Conservation (phyloP, 2,888 invertebrate species). For the Teleogryllus oceanicus region DNA sequence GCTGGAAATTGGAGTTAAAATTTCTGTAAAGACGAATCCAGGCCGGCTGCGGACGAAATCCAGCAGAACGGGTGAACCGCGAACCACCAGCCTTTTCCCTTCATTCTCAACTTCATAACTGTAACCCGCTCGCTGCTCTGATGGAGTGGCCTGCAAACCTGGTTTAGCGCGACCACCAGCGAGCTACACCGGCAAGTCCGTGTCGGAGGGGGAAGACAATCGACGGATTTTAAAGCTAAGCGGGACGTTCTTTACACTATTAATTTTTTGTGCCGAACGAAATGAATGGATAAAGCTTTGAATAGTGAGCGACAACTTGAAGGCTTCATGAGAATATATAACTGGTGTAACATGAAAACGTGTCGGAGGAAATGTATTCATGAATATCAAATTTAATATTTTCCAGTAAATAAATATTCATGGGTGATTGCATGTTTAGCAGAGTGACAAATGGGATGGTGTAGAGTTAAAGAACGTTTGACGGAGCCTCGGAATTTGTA, state of each 20-base stretch:
- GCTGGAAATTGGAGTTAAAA: constrained; percentile 1
- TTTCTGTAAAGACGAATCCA: not conserved
- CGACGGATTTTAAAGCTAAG: no score
- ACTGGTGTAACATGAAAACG: not conserved
- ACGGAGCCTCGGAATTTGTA: not conserved
- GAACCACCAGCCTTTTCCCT: not conserved
- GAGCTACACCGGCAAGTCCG: no score
- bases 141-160: no score
- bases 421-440: not conserved
- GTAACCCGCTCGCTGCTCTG: not conserved
- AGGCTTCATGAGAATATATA: constrained; percentile 8
- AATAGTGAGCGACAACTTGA: not conserved
- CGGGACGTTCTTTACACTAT: no score
- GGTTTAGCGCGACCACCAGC: no score
- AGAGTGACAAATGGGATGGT: not conserved
- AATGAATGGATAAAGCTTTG: no score
- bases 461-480: not conserved
- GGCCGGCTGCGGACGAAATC: not conserved
- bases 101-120: constrained; percentile 4
- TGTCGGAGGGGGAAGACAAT: no score
- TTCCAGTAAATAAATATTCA: constrained; percentile 2
- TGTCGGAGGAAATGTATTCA: not conserved
- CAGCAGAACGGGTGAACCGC: not conserved
- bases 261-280: no score
- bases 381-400: constrained; percentile 18